Percentiles rank a stretch among this genome's conserved stretches.
Evolutionary conservation across 2,113 vertebrate species (phyloP).

Genomic region (Proterorhinus semilunaris): DNA sequence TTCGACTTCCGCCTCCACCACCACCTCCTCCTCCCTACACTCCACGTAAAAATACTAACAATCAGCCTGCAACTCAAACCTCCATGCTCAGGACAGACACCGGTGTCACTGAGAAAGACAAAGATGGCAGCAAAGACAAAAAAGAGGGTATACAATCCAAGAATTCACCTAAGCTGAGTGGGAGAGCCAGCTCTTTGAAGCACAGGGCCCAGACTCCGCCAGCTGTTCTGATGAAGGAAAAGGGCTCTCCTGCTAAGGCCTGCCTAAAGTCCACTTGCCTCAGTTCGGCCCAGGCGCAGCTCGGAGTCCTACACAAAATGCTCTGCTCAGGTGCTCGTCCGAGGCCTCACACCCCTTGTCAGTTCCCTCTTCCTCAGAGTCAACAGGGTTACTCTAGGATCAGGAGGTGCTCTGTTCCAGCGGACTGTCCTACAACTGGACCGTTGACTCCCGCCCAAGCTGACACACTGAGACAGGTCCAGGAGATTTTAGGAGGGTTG

Average conservation of each 20-base stretch:
- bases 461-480: slow-evolving; percentile 75
- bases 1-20: slow-evolving; percentile 75
- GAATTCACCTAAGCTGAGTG: slow-evolving; percentile 57
- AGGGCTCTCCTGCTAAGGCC: slow-evolving; percentile 68
- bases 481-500: slow-evolving; percentile 81
- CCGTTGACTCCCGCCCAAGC: slow-evolving; percentile 65
- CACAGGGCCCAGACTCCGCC: slow-evolving; percentile 67
- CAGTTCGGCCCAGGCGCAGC: slow-evolving; percentile 70
- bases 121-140: slow-evolving; percentile 53
- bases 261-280: slow-evolving; percentile 73
- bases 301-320: slow-evolving; percentile 72
- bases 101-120: slow-evolving; percentile 51
- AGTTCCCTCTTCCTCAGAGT: slow-evolving; percentile 55
- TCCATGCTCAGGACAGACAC: slow-evolving; percentile 62
- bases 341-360: slow-evolving; percentile 63
- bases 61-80: slow-evolving; percentile 52
- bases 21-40: slow-evolving; percentile 78
- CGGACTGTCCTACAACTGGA: slow-evolving; percentile 42
- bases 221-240: slow-evolving; percentile 63
- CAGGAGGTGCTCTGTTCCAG: slow-evolving; percentile 55
- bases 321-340: slow-evolving; percentile 70
- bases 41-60: slow-evolving; percentile 70
- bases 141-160: slow-evolving; percentile 55
- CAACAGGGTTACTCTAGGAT: slow-evolving; percentile 65
- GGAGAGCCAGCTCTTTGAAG: slow-evolving; percentile 65